Evolutionary conservation across 2,113 vertebrate genomes (phyloP).

Genomic region (Progne subis): DNA sequence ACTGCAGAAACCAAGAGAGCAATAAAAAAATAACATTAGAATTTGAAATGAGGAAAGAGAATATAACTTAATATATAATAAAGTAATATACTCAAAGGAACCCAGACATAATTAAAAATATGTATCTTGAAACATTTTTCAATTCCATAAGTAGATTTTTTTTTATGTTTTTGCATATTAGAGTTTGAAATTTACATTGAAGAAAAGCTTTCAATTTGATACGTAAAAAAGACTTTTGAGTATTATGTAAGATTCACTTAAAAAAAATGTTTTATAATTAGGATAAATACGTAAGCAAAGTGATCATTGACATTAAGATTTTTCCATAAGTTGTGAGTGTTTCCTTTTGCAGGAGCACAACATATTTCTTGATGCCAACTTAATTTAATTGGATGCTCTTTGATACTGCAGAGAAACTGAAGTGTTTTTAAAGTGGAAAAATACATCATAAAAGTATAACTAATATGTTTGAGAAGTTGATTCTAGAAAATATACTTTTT

Average conservation of each 20-base stretch:
- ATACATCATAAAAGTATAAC: constrained; percentile 40
- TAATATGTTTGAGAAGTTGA: not conserved
- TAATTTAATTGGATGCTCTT: constrained; percentile 70
- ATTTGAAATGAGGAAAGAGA: not conserved
- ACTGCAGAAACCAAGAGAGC: not conserved
- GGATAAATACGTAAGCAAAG: constrained; percentile 69
- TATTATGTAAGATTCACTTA: constrained; percentile 40
- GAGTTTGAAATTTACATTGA: not conserved
- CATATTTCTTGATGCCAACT: constrained; percentile 54
- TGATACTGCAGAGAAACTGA: constrained; percentile 30
- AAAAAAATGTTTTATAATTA: constrained; percentile 66
- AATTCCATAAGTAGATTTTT: not conserved
- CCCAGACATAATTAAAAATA: not conserved
- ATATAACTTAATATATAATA: not conserved
- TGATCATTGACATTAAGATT: constrained; percentile 77
- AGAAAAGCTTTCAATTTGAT: not conserved
- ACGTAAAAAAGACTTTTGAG: constrained; percentile 21
- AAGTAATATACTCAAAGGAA: not conserved
- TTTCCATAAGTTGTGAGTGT: constrained; percentile 55
- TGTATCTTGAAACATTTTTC: not conserved
- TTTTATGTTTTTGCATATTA: not conserved
- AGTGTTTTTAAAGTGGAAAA: constrained; percentile 53
- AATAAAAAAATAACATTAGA: not conserved
- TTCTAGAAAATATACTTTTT: constrained; percentile 2
- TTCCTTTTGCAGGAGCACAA: constrained; percentile 70